Evolutionary conservation across 1,140 invertebrate species (phyloP).

Genomic region (Diplogasteroides magnus): DNA sequence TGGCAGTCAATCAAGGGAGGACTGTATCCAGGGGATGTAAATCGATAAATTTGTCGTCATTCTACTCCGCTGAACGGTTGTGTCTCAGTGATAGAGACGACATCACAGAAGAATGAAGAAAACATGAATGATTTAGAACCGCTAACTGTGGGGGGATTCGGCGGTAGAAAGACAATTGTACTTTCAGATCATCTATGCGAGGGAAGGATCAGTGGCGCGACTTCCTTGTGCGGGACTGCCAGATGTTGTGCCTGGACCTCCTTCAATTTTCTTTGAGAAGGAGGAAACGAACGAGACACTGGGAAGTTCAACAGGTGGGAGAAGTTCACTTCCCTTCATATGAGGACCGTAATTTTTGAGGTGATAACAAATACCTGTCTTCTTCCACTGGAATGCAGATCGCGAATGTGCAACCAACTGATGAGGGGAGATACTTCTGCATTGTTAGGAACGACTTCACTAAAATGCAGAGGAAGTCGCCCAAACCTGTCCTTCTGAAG

Average conservation of each 20-base stretch:
- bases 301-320: not conserved
- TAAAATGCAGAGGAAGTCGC: conserved; percentile 40
- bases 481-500: conserved; percentile 37
- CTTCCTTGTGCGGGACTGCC: conserved; percentile 33
- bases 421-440: conserved; percentile 47
- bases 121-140: not conserved
- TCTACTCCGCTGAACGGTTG: not conserved
- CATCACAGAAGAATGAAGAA: not conserved
- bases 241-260: conserved; percentile 42
- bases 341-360: conserved; percentile 9
- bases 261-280: conserved; percentile 44
- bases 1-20: not conserved
- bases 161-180: not conserved
- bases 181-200: conserved; percentile 27
- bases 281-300: conserved; percentile 37
- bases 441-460: conserved; percentile 44
- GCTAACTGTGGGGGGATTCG: not conserved
- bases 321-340: not conserved
- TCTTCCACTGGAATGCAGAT: conserved; percentile 47
- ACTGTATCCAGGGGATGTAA: not conserved
- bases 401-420: conserved; percentile 40
- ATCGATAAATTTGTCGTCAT: not conserved
- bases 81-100: not conserved
- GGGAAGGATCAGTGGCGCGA: conserved; percentile 23
- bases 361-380: conserved; percentile 38